Evolutionary conservation across 2,797 vertebrate genomes (phyloP).

Genomic region (Crenichthys baileyi): DNA sequence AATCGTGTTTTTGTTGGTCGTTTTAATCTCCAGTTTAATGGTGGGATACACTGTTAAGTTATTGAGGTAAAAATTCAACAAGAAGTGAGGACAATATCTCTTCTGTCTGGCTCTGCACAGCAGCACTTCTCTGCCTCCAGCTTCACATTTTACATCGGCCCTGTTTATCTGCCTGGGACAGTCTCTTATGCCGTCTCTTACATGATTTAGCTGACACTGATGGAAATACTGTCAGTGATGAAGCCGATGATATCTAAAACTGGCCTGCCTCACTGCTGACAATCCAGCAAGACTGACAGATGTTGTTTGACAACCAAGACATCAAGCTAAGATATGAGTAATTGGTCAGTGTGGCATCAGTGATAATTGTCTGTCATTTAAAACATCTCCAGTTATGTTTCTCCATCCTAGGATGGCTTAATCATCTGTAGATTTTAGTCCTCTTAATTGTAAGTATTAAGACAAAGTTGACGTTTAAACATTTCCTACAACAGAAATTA

Average conservation of each 20-base stretch:
- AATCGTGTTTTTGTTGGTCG: neutral
- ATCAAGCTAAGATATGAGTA: slow-evolving; percentile 41
- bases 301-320: slow-evolving; percentile 19
- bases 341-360: slow-evolving; percentile 21
- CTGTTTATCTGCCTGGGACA: slow-evolving; percentile 42
- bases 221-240: slow-evolving; percentile 18
- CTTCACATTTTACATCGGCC: slow-evolving; percentile 20
- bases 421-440: slow-evolving; percentile 39
- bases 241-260: slow-evolving; percentile 29
- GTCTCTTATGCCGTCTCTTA: slow-evolving; percentile 51
- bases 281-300: slow-evolving; percentile 1
- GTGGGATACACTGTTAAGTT: slow-evolving; percentile 10
- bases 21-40: neutral
- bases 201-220: slow-evolving; percentile 43
- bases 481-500: too few species aligned
- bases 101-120: slow-evolving; percentile 49
- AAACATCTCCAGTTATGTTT: slow-evolving; percentile 30
- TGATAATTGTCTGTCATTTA: slow-evolving; percentile 23
- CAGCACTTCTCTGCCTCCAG: slow-evolving; percentile 23
- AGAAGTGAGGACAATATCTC: slow-evolving; percentile 48
- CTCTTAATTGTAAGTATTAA: slow-evolving; percentile 46
- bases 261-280: slow-evolving; percentile 35
- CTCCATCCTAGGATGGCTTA: slow-evolving; percentile 14
- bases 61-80: slow-evolving; percentile 29
- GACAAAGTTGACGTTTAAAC: neutral